A percentile compares a stretch with the other conserved stretches of the same genome.
These are phyloP conservation scores for Diaprepes abbreviatus DNA, from an alignment of 2,888 invertebrate genomes.

Conservation along the genomic window DNA sequence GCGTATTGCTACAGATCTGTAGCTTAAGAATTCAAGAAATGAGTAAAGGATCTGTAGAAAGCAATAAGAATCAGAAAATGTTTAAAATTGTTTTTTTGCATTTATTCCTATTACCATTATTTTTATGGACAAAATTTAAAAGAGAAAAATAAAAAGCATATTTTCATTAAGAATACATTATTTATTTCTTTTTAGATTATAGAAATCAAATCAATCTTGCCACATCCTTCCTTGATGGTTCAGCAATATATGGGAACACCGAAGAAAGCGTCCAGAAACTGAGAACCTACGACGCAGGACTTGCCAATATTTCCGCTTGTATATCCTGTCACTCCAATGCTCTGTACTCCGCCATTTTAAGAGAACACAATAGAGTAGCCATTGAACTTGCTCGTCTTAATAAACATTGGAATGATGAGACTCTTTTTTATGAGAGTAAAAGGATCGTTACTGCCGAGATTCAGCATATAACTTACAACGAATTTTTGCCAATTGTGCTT, in stretches of 20 bases:
- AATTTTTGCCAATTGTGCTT: conserved; percentile 83
- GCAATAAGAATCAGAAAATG: no score
- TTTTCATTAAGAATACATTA: no score
- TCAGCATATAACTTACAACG: conserved; percentile 88
- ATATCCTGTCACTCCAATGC: conserved; percentile 78
- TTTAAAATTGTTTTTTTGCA: no score
- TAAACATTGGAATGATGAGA: conserved; percentile 84
- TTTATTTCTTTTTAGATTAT: conserved; percentile 68
- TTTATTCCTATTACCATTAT: neutral
- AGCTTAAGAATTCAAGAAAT: no score
- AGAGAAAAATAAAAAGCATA: no score
- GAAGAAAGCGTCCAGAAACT: conserved; percentile 79
- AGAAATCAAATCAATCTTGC: conserved; percentile 90
- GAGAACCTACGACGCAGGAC: conserved; percentile 80
- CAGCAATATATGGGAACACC: conserved; percentile 84
- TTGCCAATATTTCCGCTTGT: conserved; percentile 78
- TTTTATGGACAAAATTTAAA: no score
- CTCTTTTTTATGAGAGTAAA: conserved; percentile 82
- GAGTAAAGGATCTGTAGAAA: no score
- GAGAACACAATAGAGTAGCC: conserved; percentile 86
- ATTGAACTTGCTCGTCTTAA: conserved; percentile 79
- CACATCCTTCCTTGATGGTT: conserved; percentile 87
- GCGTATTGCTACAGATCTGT: no score
- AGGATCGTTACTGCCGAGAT: conserved; percentile 83
- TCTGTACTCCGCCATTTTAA: conserved; percentile 78